Conservation (phyloP, 2,797 vertebrate species). For the Oreortyx pictus region DNA sequence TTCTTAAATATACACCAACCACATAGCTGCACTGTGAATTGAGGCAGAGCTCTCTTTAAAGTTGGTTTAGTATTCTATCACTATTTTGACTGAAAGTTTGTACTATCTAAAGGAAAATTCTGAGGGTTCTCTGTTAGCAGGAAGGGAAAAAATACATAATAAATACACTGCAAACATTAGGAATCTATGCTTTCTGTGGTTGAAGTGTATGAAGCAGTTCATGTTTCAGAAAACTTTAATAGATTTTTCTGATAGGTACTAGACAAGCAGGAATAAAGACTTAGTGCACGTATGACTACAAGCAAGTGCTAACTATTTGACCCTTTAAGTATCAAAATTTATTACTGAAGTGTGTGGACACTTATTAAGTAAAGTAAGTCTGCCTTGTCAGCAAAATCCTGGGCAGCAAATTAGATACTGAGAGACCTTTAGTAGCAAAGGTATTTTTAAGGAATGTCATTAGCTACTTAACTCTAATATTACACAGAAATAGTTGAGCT, state of each 20-base stretch:
- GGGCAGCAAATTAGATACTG: not conserved
- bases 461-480: not conserved
- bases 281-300: not conserved
- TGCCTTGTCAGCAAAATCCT: not conserved
- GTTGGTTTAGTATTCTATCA: not conserved
- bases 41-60: conserved; percentile 9
- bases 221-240: not conserved
- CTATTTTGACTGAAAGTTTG: not conserved
- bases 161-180: not conserved
- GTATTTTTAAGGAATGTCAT: not conserved
- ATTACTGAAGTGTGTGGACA: not conserved
- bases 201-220: not conserved
- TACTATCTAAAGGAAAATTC: conserved; percentile 16
- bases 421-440: not conserved
- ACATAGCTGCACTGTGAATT: conserved; percentile 33
- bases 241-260: not conserved
- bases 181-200: not conserved
- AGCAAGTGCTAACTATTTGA: not conserved
- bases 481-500: not conserved
- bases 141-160: not conserved
- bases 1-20: conserved; percentile 61
- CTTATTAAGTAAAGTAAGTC: not conserved
- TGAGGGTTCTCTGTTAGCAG: not conserved
- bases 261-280: not conserved
- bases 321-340: not conserved